Conservation (phyloP, 2,888 invertebrate species). For the Drosophila kambysellisi region DNA sequence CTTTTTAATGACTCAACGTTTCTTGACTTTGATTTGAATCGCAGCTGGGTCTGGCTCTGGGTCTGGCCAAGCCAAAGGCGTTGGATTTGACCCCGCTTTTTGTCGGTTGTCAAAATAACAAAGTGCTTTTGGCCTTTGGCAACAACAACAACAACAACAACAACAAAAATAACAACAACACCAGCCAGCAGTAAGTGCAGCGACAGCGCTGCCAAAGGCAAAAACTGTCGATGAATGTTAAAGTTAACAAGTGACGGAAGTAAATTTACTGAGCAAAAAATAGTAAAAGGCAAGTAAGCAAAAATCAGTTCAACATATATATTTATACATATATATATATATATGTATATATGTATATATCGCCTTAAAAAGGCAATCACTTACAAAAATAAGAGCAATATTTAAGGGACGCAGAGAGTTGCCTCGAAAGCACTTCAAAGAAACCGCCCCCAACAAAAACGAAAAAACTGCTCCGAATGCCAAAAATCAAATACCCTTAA, state of each 20-base stretch:
- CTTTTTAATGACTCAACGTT: slow-evolving; percentile 76
- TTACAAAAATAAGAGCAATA: slow-evolving; percentile 1
- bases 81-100: slow-evolving; percentile 39
- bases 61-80: slow-evolving; percentile 23
- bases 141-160: slow-evolving; percentile 4
- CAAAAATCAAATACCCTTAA: neutral
- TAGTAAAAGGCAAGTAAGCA: slow-evolving; percentile 68
- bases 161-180: too few relatives aligned
- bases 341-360: neutral
- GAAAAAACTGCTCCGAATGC: neutral
- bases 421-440: slow-evolving; percentile 1
- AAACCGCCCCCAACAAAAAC: slow-evolving; percentile 8
- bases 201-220: slow-evolving; percentile 36
- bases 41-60: slow-evolving; percentile 13
- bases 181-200: neutral
- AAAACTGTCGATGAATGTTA: slow-evolving; percentile 77
- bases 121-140: slow-evolving; percentile 62
- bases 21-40: slow-evolving; percentile 75
- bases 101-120: slow-evolving; percentile 75
- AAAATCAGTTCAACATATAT: slow-evolving; percentile 53
- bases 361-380: neutral
- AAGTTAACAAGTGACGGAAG: slow-evolving; percentile 80
- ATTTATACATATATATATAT: neutral
- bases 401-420: slow-evolving; percentile 22
- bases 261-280: slow-evolving; percentile 68